Percentiles rank a stretch among this genome's conserved stretches.
Conservation (phyloP, 1,140 invertebrate species). For the Pseudomyrmex flavicornis region DNA sequence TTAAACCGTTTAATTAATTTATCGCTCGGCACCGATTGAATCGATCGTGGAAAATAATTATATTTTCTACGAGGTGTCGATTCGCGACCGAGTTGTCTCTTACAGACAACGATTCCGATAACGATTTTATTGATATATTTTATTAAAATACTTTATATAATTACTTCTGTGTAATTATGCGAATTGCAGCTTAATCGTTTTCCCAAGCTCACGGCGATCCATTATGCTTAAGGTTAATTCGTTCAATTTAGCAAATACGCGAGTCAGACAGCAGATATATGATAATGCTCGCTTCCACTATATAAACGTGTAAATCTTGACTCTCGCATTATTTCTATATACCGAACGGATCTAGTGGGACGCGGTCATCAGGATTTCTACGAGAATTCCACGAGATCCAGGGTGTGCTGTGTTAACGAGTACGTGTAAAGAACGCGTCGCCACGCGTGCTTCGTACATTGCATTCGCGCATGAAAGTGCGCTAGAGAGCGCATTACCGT, state of each 20-base stretch:
- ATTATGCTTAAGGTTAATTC: conserved; percentile 26
- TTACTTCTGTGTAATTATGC: conserved; percentile 9
- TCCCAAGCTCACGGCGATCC: neutral
- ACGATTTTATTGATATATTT: neutral
- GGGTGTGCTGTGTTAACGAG: conserved; percentile 30
- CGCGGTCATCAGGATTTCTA: neutral
- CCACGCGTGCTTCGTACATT: conserved; percentile 29
- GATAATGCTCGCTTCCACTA: neutral
- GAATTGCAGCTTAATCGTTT: conserved; percentile 19
- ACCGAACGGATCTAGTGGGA: neutral
- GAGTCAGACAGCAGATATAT: conserved; percentile 24
- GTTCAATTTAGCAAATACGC: conserved; percentile 36
- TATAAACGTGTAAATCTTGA: neutral
- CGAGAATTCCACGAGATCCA: neutral
- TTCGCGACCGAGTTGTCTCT: conserved; percentile 4
- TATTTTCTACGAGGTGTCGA: neutral
- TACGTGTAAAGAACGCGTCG: conserved; percentile 20
- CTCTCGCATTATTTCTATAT: neutral
- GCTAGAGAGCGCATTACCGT: conserved; percentile 2
- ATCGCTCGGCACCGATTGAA: neutral
- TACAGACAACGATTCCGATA: neutral
- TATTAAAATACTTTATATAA: neutral
- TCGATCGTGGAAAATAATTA: neutral
- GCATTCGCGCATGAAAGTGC: conserved; percentile 21
- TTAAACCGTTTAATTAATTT: conserved; percentile 17